Conservation (phyloP, 2,888 invertebrate genomes). For the Alentia gelatinosa region DNA sequence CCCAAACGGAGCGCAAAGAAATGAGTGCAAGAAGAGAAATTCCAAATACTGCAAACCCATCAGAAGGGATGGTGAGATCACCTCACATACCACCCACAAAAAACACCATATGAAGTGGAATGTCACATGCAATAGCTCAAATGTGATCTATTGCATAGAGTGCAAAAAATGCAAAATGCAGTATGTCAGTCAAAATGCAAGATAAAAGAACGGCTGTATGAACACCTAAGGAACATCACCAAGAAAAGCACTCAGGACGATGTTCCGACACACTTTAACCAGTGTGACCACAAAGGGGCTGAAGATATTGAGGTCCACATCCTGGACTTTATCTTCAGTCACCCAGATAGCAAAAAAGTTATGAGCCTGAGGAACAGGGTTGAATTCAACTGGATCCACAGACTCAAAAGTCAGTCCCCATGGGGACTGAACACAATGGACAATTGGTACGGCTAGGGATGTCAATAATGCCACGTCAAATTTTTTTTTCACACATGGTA, state of each 20-base stretch:
- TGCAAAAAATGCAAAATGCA: background rate
- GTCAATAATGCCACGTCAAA: no score
- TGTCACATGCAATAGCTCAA: background rate
- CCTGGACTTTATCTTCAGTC: background rate
- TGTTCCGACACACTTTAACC: background rate
- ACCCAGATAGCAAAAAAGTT: background rate
- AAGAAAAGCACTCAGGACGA: background rate
- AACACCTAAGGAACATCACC: background rate
- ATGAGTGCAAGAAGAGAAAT: no score
- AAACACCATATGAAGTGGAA: background rate
- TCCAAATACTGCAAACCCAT: background rate
- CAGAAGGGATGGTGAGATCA: background rate
- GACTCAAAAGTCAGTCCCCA: no score
- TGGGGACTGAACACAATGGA: no score
- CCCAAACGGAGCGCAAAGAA: background rate
- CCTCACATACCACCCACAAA: background rate
- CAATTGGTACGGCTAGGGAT: no score
- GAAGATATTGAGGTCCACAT: background rate
- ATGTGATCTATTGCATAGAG: background rate
- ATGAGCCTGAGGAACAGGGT: background rate
- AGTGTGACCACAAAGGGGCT: background rate
- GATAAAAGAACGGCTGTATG: background rate
- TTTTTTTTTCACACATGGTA: no score
- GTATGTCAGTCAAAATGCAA: background rate
- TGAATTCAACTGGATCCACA: background rate